Percentiles rank a stretch among this genome's conserved stretches.
Conservation (phyloP, 1,140 invertebrate species). For the Brachionus calyciflorus region DNA sequence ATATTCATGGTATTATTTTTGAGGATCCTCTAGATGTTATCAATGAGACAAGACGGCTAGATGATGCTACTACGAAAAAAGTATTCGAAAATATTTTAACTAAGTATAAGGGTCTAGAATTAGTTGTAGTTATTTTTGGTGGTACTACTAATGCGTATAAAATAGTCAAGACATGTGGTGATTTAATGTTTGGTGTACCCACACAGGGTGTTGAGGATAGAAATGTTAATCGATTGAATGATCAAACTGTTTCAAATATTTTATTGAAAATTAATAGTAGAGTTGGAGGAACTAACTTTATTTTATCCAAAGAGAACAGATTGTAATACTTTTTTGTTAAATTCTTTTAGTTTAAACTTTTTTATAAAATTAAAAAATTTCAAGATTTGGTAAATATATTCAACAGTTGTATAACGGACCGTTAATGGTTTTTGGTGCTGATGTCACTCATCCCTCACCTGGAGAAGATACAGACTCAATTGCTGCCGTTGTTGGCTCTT, state of each 20-base stretch:
- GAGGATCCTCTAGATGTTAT: background rate
- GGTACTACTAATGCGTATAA: slow-evolving; percentile 87
- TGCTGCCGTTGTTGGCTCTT: slow-evolving; percentile 70
- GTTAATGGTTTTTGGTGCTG: slow-evolving; percentile 97
- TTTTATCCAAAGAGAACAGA: slow-evolving; percentile 64
- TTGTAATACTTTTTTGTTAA: background rate
- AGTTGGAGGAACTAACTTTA: slow-evolving; percentile 97
- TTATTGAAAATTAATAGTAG: slow-evolving; percentile 99
- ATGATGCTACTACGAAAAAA: background rate
- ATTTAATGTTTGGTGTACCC: slow-evolving; percentile 98
- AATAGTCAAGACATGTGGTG: slow-evolving; percentile 97
- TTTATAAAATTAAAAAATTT: background rate
- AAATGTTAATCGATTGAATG: slow-evolving; percentile 98
- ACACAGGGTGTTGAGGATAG: slow-evolving; percentile 99
- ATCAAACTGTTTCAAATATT: slow-evolving; percentile 98
- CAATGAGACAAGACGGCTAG: background rate
- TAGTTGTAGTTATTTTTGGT: slow-evolving; percentile 39
- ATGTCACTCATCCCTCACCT: slow-evolving; percentile 99
- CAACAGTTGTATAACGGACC: slow-evolving; percentile 87
- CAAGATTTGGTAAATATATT: slow-evolving; percentile 22
- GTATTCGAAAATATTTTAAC: background rate
- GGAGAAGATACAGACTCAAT: slow-evolving; percentile 98
- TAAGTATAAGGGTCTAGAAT: background rate
- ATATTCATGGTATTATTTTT: slow-evolving; percentile 21
- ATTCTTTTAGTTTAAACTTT: background rate